phyloP scores from a whole-genome alignment of 1,140 invertebrate genomes.

The Lasioglossum albipes region DNA sequence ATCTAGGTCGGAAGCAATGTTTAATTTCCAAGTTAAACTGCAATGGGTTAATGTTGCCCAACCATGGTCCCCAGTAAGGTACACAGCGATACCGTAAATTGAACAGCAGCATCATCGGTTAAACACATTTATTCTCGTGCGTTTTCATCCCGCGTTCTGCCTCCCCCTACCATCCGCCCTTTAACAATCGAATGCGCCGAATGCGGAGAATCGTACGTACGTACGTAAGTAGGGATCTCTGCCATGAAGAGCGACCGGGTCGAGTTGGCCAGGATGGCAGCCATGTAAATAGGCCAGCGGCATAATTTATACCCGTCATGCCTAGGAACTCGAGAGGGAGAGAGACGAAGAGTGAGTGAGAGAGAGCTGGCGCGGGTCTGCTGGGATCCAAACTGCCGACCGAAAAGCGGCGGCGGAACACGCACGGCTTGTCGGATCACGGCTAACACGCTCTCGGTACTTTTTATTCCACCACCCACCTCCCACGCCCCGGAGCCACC shows the following conservation, averaged over 20 bases:
- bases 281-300: slow-evolving; percentile 75
- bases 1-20: too few species aligned
- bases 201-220: slow-evolving; percentile 42
- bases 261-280: slow-evolving; percentile 59
- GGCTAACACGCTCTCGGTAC: slow-evolving; percentile 31
- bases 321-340: slow-evolving; percentile 45
- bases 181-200: slow-evolving; percentile 39
- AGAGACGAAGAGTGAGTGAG: too few species aligned
- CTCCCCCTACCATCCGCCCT: not conserved
- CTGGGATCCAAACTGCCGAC: slow-evolving; percentile 60
- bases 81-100: too few species aligned
- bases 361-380: slow-evolving; percentile 51
- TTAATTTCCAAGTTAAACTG: too few species aligned
- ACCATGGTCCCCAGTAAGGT: too few species aligned
- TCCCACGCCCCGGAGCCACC: not conserved
- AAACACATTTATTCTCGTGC: not conserved
- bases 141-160: not conserved
- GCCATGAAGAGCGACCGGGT: slow-evolving; percentile 51
- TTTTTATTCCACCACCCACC: slow-evolving; percentile 19
- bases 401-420: slow-evolving; percentile 60
- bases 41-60: too few species aligned
- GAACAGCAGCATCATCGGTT: too few species aligned
- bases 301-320: slow-evolving; percentile 75
- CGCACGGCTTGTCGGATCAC: slow-evolving; percentile 58
- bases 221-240: slow-evolving; percentile 58